A percentile compares a stretch with the other conserved stretches of the same genome.
Conservation (phyloP, 2,113 vertebrate species). For the Ailurus styani region DNA sequence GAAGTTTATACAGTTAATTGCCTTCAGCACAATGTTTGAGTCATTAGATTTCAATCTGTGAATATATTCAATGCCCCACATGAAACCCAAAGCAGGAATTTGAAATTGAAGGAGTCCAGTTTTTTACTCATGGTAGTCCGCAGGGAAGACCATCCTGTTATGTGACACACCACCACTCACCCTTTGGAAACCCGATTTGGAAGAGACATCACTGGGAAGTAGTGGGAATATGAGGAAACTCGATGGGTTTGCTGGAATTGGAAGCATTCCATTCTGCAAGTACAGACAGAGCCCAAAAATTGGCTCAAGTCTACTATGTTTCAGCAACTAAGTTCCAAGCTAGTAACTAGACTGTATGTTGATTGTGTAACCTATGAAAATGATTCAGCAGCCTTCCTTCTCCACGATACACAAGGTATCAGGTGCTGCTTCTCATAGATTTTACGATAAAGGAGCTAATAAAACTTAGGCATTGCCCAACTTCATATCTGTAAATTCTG, state of each 20-base stretch:
- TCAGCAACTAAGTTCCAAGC: neutral
- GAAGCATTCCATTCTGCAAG: slow-evolving; percentile 7
- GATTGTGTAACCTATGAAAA: neutral
- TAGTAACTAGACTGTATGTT: slow-evolving; percentile 2
- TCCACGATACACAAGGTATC: neutral
- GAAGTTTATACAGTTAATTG: neutral
- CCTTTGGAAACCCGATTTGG: neutral
- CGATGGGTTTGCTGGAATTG: slow-evolving; percentile 10
- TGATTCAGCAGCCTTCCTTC: neutral
- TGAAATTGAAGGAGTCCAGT: neutral
- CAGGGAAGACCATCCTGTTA: neutral
- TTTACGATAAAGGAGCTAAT: neutral
- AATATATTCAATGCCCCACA: neutral
- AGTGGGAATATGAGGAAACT: neutral
- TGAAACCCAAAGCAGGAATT: neutral
- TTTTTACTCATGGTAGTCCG: neutral
- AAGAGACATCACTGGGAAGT: neutral
- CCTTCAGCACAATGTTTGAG: neutral
- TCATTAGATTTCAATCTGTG: neutral
- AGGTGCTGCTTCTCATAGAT: neutral
- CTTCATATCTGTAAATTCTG: neutral
- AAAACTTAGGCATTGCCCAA: neutral
- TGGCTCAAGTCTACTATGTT: neutral
- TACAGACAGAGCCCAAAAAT: neutral
- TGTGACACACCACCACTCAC: neutral